These are phyloP conservation scores for Epinotia demarniana DNA, from an alignment of 2,888 invertebrate species.

Conservation along the genomic window DNA sequence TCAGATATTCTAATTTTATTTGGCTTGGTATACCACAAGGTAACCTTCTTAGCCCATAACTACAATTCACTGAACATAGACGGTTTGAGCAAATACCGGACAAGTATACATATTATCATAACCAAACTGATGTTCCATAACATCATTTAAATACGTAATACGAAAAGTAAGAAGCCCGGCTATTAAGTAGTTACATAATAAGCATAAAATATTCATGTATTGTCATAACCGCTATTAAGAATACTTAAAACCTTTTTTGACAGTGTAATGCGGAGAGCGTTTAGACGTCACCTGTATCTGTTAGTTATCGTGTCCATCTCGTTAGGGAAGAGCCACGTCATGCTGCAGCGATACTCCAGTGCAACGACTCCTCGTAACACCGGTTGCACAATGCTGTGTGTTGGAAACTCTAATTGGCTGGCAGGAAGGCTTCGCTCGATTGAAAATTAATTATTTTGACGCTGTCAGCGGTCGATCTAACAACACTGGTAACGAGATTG, in stretches of 20 bases:
- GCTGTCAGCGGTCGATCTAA: slow-evolving; percentile 32
- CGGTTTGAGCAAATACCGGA: slow-evolving; percentile 26
- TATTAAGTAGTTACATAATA: slow-evolving; percentile 26
- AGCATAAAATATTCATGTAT: slow-evolving; percentile 22
- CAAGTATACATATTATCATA: slow-evolving; percentile 35
- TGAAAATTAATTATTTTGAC: slow-evolving; percentile 40
- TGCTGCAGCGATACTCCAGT: slow-evolving; percentile 46
- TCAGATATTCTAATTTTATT: neutral
- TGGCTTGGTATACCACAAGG: slow-evolving; percentile 17
- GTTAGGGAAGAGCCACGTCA: slow-evolving; percentile 35
- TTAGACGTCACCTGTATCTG: slow-evolving; percentile 14
- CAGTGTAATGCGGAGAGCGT: slow-evolving; percentile 25
- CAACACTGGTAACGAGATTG: slow-evolving; percentile 38
- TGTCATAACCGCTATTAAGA: slow-evolving; percentile 26
- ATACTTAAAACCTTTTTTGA: slow-evolving; percentile 31
- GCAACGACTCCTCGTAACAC: slow-evolving; percentile 61
- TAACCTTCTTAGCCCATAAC: slow-evolving; percentile 2
- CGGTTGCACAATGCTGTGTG: slow-evolving; percentile 53
- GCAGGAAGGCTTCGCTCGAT: slow-evolving; percentile 37
- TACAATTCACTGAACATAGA: slow-evolving; percentile 21
- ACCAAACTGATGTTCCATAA: slow-evolving; percentile 25
- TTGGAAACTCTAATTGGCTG: slow-evolving; percentile 52
- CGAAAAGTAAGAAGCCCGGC: slow-evolving; percentile 24
- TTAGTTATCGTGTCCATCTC: slow-evolving; percentile 24
- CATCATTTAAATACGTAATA: slow-evolving; percentile 42